Evolutionary conservation across 2,888 invertebrate species (phyloP), one percentile per base, ranked within the genome.

Genomic region (Terebella lapidaria): DNA sequence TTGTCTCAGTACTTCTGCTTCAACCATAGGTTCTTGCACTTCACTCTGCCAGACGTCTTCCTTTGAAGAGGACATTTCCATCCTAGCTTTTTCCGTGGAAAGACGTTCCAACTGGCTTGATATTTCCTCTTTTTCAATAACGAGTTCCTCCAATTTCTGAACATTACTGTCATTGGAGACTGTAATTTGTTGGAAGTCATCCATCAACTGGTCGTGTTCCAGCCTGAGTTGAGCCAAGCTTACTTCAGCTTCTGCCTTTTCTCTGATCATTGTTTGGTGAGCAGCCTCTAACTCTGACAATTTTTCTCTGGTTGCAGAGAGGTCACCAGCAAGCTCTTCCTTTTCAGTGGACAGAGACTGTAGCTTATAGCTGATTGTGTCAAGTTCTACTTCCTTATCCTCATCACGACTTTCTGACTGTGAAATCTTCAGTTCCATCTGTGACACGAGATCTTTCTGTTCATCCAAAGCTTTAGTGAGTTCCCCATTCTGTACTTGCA

Each of bases 101-200:
- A 60, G 25, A 52, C 59, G 28, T 30, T 61, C 61, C 18, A 63
- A 49, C 49, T 61, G 60, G n/a, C 60, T 63, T 10, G 24, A 24
- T 20, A 61, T 58, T 54, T 63, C 57, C 25, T 35, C 49, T n/a
- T 58, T 53, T 28, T 63, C 63, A 5, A 56, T 24, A 10, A 35
- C 28, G n/a, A 56, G 25, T 24, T 63, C 61, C 52, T 65, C 57
- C 45, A 63, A 45, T 28, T 64, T 56, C 27, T 5, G 47, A 54
- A 64, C 66, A 20, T 68, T 22, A 47, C 67, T 61, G 5, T 68
- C 64, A 22, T 65, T 62, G 3, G 61, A 27, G 10, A 59, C 59
- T 20, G 45, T 57, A 26, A 73, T 58, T 65, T 71, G 70, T 35
- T 69, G 66, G 60, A 73, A 70, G 63, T 73, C 74, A 29, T 67